Evolutionary conservation across 2,797 vertebrate species (phyloP).

Genomic region (Sebastiscus albofasciatus): DNA sequence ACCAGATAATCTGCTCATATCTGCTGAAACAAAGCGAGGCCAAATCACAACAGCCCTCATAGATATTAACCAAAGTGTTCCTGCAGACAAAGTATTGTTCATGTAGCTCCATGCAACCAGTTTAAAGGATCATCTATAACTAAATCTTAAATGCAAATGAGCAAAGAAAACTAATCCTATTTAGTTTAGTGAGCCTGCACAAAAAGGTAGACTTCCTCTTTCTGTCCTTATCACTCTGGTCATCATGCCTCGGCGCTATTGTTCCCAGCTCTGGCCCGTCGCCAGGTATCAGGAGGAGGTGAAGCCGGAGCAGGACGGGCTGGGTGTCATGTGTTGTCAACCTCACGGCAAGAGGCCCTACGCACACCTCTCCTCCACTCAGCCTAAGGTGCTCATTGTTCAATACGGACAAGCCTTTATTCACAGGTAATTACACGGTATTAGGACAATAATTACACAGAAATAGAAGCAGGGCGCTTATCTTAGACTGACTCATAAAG

Average conservation of each 20-base stretch:
- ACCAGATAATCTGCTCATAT: conserved; percentile 27
- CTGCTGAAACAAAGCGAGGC: conserved; percentile 5
- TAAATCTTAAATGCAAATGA: conserved; percentile 3
- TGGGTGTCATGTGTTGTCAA: conserved; percentile 62
- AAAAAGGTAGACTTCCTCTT: conserved; percentile 62
- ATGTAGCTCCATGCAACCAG: not conserved
- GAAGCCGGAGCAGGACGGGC: conserved; percentile 48
- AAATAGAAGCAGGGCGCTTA: not conserved
- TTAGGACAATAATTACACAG: conserved; percentile 16
- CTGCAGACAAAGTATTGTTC: not conserved
- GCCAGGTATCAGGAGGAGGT: conserved; percentile 66
- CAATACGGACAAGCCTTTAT: conserved; percentile 10
- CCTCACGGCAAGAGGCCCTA: conserved; percentile 20
- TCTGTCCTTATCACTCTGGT: conserved; percentile 56
- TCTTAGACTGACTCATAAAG: not conserved
- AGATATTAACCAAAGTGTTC: not conserved
- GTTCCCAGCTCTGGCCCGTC: conserved; percentile 47
- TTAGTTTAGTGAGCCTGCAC: conserved; percentile 32
- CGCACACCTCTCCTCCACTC: conserved; percentile 26
- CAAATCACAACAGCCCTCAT: conserved; percentile 20
- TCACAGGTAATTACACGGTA: conserved; percentile 13
- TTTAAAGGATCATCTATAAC: not conserved
- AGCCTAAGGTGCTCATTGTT: conserved; percentile 23
- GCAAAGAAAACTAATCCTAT: conserved; percentile 4
- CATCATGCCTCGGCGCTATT: conserved; percentile 58